These are phyloP conservation scores for Toxostoma redivivum DNA, from an alignment of 2,113 vertebrate species.

Conservation along the genomic window DNA sequence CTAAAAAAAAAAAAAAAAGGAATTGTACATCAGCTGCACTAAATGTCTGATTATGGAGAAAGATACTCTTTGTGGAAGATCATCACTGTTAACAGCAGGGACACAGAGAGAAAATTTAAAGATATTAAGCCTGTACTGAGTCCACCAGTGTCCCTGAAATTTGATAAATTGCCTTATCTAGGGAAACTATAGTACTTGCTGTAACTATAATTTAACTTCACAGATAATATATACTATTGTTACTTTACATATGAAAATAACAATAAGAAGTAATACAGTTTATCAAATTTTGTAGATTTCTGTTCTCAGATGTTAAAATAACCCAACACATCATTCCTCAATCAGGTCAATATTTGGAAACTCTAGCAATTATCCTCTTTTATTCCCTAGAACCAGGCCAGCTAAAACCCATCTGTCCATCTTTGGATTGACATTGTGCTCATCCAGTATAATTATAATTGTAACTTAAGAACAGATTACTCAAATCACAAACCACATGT, in stretches of 20 bases:
- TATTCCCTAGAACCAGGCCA: not conserved
- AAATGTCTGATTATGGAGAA: not conserved
- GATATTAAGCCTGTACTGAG: not conserved
- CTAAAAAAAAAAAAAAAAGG: not conserved
- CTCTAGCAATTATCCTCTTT: constrained; percentile 44
- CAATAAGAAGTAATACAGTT: not conserved
- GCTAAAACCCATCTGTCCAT: constrained; percentile 52
- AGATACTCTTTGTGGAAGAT: not conserved
- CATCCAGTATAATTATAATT: constrained; percentile 58
- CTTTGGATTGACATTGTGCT: constrained; percentile 5
- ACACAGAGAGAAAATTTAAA: not conserved
- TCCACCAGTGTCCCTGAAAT: not conserved
- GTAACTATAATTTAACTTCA: not conserved
- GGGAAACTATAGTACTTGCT: not conserved
- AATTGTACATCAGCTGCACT: not conserved
- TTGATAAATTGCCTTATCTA: not conserved
- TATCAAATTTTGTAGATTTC: not conserved
- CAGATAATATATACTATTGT: not conserved
- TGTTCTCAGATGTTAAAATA: not conserved
- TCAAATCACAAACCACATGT: constrained; percentile 36
- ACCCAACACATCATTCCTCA: not conserved
- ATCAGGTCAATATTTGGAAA: constrained; percentile 33
- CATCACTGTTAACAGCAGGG: not conserved
- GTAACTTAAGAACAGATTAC: constrained; percentile 50
- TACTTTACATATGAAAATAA: not conserved